Evolutionary conservation across 2,113 vertebrate genomes (phyloP).

Genomic region (Hippoglossus stenolepis): DNA sequence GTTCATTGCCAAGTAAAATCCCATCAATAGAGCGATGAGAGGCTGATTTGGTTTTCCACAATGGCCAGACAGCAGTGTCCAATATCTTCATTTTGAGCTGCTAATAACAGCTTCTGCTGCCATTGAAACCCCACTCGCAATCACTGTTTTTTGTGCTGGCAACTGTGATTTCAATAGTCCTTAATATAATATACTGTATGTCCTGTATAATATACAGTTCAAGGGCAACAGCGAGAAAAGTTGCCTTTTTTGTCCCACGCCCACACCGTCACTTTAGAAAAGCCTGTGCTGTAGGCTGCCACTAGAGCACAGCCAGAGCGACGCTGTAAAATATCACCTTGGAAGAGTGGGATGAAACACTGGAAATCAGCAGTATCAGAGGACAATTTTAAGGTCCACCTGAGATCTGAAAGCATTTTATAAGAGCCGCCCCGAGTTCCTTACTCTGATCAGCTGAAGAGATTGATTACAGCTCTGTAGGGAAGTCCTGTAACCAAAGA

Average conservation of each 20-base stretch:
- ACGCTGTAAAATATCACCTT: conserved; percentile 15
- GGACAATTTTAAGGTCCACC: conserved; percentile 38
- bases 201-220: conserved; percentile 18
- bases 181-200: no score
- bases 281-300: conserved; percentile 3
- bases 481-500: conserved; percentile 23
- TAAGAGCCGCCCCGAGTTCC: conserved; percentile 8
- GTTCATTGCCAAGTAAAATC: conserved; percentile 13
- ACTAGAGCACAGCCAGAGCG: conserved; percentile 28
- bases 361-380: conserved; percentile 24
- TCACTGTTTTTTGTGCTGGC: conserved; percentile 6
- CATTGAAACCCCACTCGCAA: conserved; percentile 34
- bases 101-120: conserved; percentile 45
- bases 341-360: conserved; percentile 19
- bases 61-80: conserved; percentile 3
- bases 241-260: conserved; percentile 39
- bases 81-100: conserved; percentile 34
- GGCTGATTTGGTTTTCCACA: conserved; percentile 22
- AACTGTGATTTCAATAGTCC: conserved; percentile 23
- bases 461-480: conserved; percentile 34
- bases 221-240: conserved; percentile 15
- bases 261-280: conserved; percentile 49
- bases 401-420: conserved; percentile 25
- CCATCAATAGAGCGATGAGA: neutral
- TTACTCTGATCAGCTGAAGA: conserved; percentile 39